Evolutionary conservation across 2,797 vertebrate species (phyloP), one percentile per base, ranked within the genome.

Genomic region (Enteromius paludinosus): DNA sequence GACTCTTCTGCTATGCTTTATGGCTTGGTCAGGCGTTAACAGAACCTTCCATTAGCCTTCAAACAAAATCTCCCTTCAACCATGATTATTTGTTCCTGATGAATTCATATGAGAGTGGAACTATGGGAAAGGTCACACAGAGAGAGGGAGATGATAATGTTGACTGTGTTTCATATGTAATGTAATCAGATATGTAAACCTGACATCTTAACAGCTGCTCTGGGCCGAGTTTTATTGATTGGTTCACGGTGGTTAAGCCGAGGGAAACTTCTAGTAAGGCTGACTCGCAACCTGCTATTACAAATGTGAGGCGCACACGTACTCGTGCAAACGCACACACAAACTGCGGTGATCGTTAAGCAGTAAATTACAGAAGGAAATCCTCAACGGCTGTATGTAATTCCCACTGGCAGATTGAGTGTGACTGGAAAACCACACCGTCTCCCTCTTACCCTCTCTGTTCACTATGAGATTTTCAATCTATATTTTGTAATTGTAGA

Each of bases 311-410:
- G 71, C 35, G 35, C 73, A 20, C 81, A 70, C 73, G n/a, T 45
- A 81, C 49, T 8, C 80, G 25, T 49, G 59, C 45, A 80, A 54
- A 61, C 64, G n/a, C 78, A 81, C 83, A 81, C 79, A 78, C 74
- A 82, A 64, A 82, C 70, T 76, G 73, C 38, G 81, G 72, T 61
- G 62, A 77, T 83, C 65, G 35, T 52, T 81, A 84, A 73, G 82
- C 74, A 82, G 71, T 86, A 74, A 81, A 86, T 86, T 84, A 84
- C 65, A 68, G 82, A 82, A 86, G 85, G 82, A 86, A 86, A 84
- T 86, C 83, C 85, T 86, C 75, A 52, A 78, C 71, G 61, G 69
- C 79, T 84, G 85, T 74, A 79, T 79, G 79, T 82, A 84, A 86
- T 86, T 86, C 85, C 69, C 64, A 69, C 85, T 84, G 79, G 83